Conservation (phyloP, 1,140 invertebrate genomes). For the Cherax quadricarinatus region DNA sequence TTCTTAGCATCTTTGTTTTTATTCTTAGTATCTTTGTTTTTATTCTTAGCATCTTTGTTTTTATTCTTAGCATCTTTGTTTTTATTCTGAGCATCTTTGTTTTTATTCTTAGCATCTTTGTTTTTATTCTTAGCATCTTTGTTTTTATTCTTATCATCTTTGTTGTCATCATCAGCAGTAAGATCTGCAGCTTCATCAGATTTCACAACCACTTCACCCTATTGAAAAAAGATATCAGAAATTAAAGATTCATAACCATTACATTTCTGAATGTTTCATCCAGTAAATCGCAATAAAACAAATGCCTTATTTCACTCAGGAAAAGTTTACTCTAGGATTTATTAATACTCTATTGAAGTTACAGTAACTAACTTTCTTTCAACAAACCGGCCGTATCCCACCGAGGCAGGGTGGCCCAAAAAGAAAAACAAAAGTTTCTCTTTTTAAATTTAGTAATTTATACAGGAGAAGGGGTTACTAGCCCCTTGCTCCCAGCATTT, state of each 20-base stretch:
- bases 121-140: not conserved
- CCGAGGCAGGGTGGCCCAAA: too few relatives aligned
- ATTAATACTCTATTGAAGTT: too few relatives aligned
- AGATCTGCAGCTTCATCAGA: not conserved
- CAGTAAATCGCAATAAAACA: not conserved
- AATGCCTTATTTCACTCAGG: too few relatives aligned
- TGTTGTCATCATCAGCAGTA: not conserved
- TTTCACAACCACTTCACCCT: conserved; percentile 20
- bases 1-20: not conserved
- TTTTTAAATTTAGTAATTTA: too few relatives aligned
- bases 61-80: not conserved
- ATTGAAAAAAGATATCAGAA: not conserved
- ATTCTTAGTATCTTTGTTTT: not conserved
- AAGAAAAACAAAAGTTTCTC: too few relatives aligned
- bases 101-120: not conserved
- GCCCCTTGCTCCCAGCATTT: too few relatives aligned
- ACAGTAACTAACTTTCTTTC: too few relatives aligned
- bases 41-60: not conserved
- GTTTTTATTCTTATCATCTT: not conserved
- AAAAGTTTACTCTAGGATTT: too few relatives aligned
- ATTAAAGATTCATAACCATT: not conserved
- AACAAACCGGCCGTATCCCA: too few relatives aligned
- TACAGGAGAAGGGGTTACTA: too few relatives aligned
- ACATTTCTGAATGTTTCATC: not conserved
- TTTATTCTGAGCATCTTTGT: not conserved